These are phyloP conservation scores for Gymnarchus niloticus DNA, from an alignment of 2,113 vertebrate genomes.

Conservation along the genomic window DNA sequence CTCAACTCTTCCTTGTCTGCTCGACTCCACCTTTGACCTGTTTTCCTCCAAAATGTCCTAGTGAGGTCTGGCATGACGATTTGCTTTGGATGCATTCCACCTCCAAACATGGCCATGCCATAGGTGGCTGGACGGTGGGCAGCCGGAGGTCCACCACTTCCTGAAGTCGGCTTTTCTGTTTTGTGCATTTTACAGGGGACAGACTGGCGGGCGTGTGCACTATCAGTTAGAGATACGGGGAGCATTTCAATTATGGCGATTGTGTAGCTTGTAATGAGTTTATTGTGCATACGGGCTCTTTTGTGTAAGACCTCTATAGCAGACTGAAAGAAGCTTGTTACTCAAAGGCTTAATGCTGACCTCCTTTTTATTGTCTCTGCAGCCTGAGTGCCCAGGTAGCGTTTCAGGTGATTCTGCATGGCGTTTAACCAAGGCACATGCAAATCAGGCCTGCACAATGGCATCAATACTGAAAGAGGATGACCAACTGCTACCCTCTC, in stretches of 20 bases:
- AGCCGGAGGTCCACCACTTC: background rate
- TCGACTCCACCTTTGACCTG: background rate
- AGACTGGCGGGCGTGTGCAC: background rate
- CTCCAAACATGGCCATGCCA: conserved; percentile 36
- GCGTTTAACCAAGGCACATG: background rate
- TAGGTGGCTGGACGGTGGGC: background rate
- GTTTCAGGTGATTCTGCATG: background rate
- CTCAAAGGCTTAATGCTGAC: conserved; percentile 17
- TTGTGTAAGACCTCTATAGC: background rate
- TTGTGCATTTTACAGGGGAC: background rate
- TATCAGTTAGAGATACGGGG: no score
- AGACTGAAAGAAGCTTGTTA: conserved; percentile 20
- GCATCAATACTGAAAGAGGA: conserved; percentile 5
- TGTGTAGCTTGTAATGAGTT: background rate
- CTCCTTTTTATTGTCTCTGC: background rate
- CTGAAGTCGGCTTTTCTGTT: background rate
- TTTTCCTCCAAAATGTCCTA: background rate
- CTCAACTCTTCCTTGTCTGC: background rate
- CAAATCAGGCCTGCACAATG: conserved; percentile 19
- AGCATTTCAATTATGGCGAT: background rate
- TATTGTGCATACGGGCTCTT: background rate
- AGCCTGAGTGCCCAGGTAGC: conserved; percentile 1
- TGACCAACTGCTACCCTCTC: background rate
- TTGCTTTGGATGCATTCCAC: conserved; percentile 33
- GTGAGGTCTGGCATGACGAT: background rate